phyloP scores from a whole-genome alignment of 1,140 invertebrate species.

The Subanguina moxae region DNA sequence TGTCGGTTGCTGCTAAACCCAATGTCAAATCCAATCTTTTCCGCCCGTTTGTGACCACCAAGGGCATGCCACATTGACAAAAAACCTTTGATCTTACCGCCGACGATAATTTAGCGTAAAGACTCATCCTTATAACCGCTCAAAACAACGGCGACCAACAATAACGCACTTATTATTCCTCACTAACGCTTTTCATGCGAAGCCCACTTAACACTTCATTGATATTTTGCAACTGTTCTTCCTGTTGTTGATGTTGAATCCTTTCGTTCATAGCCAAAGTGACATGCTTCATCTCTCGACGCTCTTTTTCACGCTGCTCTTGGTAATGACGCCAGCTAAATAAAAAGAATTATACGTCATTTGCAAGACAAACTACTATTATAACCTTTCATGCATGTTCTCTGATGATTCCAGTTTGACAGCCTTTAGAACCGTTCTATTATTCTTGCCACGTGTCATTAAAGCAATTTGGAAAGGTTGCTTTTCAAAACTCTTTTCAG shows the following conservation, averaged over 20 bases:
- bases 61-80: no score
- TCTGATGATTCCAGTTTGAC: conserved; percentile 13
- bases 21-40: no score
- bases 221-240: background rate
- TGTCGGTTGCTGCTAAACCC: no score
- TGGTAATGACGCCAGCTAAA: conserved; percentile 22
- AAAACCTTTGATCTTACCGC: no score
- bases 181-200: background rate
- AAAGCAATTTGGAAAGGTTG: conserved; percentile 32
- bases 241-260: conserved; percentile 13
- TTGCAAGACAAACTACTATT: background rate
- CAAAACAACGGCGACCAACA: background rate
- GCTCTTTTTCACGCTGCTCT: conserved; percentile 21
- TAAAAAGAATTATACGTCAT: background rate
- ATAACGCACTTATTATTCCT: background rate
- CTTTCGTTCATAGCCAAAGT: conserved; percentile 36
- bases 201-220: background rate
- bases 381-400: conserved; percentile 1
- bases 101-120: no score
- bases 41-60: no score
- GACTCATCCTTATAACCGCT: no score
- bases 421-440: conserved; percentile 32
- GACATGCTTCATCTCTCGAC: conserved; percentile 30
- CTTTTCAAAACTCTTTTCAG: background rate
- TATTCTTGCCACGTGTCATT: conserved; percentile 36